Evolutionary conservation across 2,888 invertebrate genomes (phyloP), one percentile per base, ranked within the genome.

Genomic region (Buathra laborator): DNA sequence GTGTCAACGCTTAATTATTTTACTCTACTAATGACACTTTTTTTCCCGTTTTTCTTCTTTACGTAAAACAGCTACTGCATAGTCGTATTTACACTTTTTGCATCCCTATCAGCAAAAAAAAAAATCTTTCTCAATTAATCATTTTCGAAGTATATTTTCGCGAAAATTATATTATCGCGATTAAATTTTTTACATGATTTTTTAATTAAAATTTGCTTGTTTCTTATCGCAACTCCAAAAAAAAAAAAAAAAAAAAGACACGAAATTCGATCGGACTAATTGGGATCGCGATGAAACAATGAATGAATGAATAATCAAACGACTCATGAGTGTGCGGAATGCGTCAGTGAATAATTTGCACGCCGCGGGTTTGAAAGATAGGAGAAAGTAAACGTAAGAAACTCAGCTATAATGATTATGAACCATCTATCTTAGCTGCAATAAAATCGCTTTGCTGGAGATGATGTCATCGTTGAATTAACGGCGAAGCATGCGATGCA

Each of bases 281-380:
- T 37, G 48, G 62, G 67, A 67, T 59, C 37, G 59, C 67, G 37
- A 59, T 62, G 59, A 77, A 72, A 83, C 48, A 43, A 83, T 59
- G 67, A 72, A 67, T 59, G 67, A 56, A 72, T 43, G 72, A 77
- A 71, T 32, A 78, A 67, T 72, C 12, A 9, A 37, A 16, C 48
- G 29, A 53, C 32, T 71, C 46, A 24, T 53, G 48, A 53, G 44
- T 19, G 37, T 53, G n/a, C 32, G 16, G 3, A 51, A 32, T 62
- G 70, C 32, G 9, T 67, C 16, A 66, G 24, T 48, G 16, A 64
- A 81, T 77, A 59, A 64, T 70, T 43, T 29, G 43, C 37, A 62
- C 68, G n/a, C 48, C 44, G 44, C 64, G 12, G 19, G n/a, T 14
- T 46, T 24, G n/a, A n/a, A 43, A 72, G 37, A 72, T n/a, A 43